Conservation (phyloP, 2,113 vertebrate genomes). For the Labrus mixtus region DNA sequence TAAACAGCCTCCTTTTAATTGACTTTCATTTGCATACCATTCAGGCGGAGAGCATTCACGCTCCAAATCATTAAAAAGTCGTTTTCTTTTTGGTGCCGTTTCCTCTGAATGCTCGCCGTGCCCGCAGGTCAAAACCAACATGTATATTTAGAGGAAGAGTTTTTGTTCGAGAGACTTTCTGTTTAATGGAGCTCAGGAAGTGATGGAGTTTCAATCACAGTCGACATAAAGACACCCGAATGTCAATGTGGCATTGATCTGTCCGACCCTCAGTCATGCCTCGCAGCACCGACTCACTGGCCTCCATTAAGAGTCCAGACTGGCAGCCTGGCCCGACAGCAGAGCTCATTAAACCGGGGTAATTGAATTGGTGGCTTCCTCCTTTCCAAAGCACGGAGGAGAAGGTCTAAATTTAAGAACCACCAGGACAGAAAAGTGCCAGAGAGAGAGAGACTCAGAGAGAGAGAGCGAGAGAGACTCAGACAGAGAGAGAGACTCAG, state of each 20-base stretch:
- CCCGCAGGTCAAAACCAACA: neutral
- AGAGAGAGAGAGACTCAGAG: no score
- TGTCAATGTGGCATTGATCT: conserved; percentile 62
- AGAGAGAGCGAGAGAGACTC: no score
- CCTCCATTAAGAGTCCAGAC: conserved; percentile 34
- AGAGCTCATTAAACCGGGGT: conserved; percentile 34
- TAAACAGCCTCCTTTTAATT: conserved; percentile 86
- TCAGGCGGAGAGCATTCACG: conserved; percentile 62
- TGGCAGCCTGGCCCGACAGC: conserved; percentile 20
- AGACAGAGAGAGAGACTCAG: no score
- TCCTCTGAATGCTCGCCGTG: conserved; percentile 13
- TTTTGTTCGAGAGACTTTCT: neutral
- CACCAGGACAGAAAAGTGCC: conserved; percentile 11
- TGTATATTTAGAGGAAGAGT: neutral
- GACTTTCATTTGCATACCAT: conserved; percentile 89
- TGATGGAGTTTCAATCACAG: conserved; percentile 39
- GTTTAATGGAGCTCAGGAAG: neutral
- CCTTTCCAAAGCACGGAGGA: conserved; percentile 22
- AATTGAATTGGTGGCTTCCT: conserved; percentile 47
- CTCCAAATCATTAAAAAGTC: conserved; percentile 57
- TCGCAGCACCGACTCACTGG: conserved; percentile 18
- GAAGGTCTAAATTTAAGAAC: conserved; percentile 3
- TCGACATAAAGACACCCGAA: conserved; percentile 42
- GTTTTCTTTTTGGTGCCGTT: conserved; percentile 6
- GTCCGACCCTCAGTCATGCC: conserved; percentile 15